These are phyloP conservation scores for Pteropus alecto DNA, from an alignment of 2,113 vertebrate species.

Conservation along the genomic window DNA sequence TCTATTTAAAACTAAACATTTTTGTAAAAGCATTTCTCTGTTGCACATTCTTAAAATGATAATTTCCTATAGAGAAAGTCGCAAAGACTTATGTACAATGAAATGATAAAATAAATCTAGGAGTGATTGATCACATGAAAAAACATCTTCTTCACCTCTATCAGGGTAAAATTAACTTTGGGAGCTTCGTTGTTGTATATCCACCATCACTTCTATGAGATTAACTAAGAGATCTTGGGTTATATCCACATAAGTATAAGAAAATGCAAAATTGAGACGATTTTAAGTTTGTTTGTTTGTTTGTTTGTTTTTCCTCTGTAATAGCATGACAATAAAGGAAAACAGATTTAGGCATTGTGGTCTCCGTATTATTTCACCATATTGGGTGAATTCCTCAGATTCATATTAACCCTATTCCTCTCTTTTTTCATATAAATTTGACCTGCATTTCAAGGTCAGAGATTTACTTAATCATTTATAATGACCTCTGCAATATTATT, in stretches of 20 bases:
- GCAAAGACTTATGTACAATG: background rate
- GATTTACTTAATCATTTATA: slow-evolving; percentile 23
- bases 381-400: background rate
- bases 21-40: background rate
- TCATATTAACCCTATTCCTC: background rate
- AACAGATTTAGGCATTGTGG: background rate
- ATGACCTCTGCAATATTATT: background rate
- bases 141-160: background rate
- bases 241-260: background rate
- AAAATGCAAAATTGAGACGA: background rate
- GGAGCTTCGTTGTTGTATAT: background rate
- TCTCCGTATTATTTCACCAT: background rate
- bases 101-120: background rate
- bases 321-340: background rate
- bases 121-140: background rate
- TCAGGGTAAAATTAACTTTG: background rate
- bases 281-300: background rate
- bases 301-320: background rate
- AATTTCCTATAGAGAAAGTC: background rate
- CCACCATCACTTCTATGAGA: background rate
- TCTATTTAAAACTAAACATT: background rate
- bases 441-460: slow-evolving; percentile 23
- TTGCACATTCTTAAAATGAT: background rate
- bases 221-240: background rate
- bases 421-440: background rate